Evolutionary conservation across 2,888 invertebrate genomes (phyloP), one percentile per base, ranked within the genome.

Genomic region (Sclerodermus sp.): DNA sequence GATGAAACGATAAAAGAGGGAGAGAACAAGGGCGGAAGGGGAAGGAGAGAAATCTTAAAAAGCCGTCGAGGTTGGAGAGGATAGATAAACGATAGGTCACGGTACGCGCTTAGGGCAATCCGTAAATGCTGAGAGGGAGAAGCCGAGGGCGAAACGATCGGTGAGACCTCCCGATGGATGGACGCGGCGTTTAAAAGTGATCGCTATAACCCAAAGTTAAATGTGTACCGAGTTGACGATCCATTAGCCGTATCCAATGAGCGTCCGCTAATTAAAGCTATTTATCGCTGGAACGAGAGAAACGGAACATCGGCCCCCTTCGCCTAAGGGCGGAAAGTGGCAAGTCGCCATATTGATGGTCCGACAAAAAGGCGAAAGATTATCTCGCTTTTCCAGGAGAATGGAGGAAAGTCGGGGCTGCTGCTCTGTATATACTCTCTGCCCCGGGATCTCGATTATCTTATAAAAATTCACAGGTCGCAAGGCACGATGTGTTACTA

Each of bases 181-280:
- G 42, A 51, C 49, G 37, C 17, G n/a, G 36, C 45, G 48, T 56
- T 62, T 57, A 54, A 53, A 47, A 46, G 45, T 32, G 46, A 49
- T 54, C 42, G 39, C 30, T 49, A 47, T 44, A 44, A 43, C 49
- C 53, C 48, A 52, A 51, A 60, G 64, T 64, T 64, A 65, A 66
- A 66, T 55, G 62, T 64, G 62, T 63, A 50, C 63, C 51, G 58
- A 50, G 64, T 62, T 67, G 67, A 68, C 71, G 70, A 70, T 70
- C 73, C 70, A 73, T 74, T 74, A 72, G 68, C 65, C 62, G 60
- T 64, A 67, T 64, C 70, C 66, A 68, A 70, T 66, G 68, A 69
- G 62, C 70, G 65, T 65, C 61, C 62, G 58, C 71, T 74, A 73
- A 74, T 73, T 71, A 71, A 70, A 68, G 71, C 70, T 72, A 74